Conservation (phyloP, 2,113 vertebrate species). For the Oophaga pumilio region DNA sequence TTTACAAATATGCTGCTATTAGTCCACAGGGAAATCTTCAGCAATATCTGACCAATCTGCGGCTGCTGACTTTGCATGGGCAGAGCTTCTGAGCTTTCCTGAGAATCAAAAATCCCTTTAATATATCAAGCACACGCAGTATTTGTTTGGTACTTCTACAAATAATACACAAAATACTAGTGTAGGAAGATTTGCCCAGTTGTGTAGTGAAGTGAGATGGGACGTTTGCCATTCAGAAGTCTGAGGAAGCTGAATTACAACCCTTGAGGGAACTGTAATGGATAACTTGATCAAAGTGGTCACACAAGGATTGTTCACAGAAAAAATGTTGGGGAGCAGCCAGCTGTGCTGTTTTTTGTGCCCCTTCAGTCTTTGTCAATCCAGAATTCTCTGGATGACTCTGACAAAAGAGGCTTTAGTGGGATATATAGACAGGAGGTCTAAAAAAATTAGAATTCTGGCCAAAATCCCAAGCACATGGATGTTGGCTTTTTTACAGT, state of each 20-base stretch:
- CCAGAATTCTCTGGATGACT: background rate
- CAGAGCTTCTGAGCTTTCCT: no score
- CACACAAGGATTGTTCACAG: background rate
- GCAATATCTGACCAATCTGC: no score
- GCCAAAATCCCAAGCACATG: constrained; percentile 15
- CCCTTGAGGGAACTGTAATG: background rate
- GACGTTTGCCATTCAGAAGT: background rate
- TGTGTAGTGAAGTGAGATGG: background rate
- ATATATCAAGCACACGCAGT: no score
- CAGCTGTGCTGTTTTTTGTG: background rate
- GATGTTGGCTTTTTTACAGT: constrained; percentile 45
- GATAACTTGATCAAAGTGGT: no score
- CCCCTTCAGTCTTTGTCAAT: background rate
- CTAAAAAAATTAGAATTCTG: constrained; percentile 19
- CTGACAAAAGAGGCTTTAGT: constrained; percentile 23
- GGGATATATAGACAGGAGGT: constrained; percentile 19
- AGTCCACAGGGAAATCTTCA: no score
- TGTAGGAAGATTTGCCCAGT: background rate
- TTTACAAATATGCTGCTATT: no score
- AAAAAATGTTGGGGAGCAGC: background rate
- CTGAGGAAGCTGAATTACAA: background rate
- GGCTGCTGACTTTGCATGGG: no score
- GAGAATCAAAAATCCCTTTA: no score
- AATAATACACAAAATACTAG: no score
- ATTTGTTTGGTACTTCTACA: no score